Evolutionary conservation across 1,140 invertebrate genomes (phyloP).

Genomic region (Arion vulgaris): DNA sequence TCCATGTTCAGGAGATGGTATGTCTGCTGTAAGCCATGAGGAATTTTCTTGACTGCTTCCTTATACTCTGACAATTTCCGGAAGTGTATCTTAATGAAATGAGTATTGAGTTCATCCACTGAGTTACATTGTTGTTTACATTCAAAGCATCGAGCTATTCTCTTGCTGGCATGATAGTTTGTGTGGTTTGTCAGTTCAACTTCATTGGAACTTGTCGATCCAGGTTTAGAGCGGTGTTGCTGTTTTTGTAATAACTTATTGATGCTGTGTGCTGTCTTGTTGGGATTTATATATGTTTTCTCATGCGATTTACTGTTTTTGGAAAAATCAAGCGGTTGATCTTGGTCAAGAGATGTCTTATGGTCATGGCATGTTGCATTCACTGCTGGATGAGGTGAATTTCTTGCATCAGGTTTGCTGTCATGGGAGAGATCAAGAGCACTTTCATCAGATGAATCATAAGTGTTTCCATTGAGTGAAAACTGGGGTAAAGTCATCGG

Average conservation of each 20-base stretch:
- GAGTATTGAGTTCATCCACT: slow-evolving; percentile 66
- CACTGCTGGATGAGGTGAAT: neutral
- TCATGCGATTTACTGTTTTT: slow-evolving; percentile 47
- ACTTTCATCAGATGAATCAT: slow-evolving; percentile 24
- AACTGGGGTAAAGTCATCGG: neutral
- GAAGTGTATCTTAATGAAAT: slow-evolving; percentile 61
- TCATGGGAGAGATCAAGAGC: slow-evolving; percentile 9
- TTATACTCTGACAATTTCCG: slow-evolving; percentile 66
- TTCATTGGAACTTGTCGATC: slow-evolving; percentile 57
- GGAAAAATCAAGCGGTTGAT: slow-evolving; percentile 67
- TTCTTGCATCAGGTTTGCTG: neutral
- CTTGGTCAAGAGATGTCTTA: slow-evolving; percentile 38
- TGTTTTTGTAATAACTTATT: neutral
- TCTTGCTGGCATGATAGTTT: slow-evolving; percentile 64
- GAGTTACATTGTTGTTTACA: slow-evolving; percentile 66
- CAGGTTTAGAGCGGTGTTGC: slow-evolving; percentile 59
- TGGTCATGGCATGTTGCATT: neutral
- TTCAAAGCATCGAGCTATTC: slow-evolving; percentile 67
- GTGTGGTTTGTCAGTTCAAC: slow-evolving; percentile 66
- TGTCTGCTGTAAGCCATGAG: slow-evolving; percentile 68
- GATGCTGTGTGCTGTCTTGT: neutral
- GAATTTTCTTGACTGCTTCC: slow-evolving; percentile 67
- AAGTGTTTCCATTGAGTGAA: neutral
- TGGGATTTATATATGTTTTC: slow-evolving; percentile 44
- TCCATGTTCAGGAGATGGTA: slow-evolving; percentile 69